Conservation (phyloP, 1,140 invertebrate genomes). For the Nilaparvata lugens region DNA sequence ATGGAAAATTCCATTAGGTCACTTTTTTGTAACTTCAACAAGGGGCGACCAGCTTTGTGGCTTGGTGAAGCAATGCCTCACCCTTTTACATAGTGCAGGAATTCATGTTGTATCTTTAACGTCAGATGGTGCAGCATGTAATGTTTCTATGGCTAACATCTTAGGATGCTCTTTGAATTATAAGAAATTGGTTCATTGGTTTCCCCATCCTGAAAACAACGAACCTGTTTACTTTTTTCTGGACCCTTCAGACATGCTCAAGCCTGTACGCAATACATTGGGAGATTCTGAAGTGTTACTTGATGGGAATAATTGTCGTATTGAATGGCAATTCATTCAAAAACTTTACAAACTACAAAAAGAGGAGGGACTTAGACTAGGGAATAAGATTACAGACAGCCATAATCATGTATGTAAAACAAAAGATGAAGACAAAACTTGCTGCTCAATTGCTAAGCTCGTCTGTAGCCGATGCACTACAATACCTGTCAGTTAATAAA, state of each 20-base stretch:
- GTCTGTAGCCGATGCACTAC: constrained; percentile 25
- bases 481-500: constrained; percentile 16
- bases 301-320: constrained; percentile 20
- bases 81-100: constrained; percentile 18
- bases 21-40: constrained; percentile 29
- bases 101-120: constrained; percentile 13
- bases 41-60: constrained; percentile 11
- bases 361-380: constrained; percentile 25
- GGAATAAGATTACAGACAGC: constrained; percentile 27
- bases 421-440: constrained; percentile 33
- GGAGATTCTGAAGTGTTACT: constrained; percentile 14
- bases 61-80: constrained; percentile 10
- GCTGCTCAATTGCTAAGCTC: constrained; percentile 31
- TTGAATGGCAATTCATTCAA: constrained; percentile 29
- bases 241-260: constrained; percentile 25
- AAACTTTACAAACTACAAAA: constrained; percentile 26
- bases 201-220: constrained; percentile 14
- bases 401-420: constrained; percentile 27
- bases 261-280: constrained; percentile 15
- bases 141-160: constrained; percentile 10
- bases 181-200: constrained; percentile 8
- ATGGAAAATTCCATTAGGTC: constrained; percentile 33
- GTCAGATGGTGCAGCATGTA: constrained; percentile 15
- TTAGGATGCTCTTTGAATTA: constrained; percentile 17
- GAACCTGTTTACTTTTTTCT: constrained; percentile 19